These are phyloP conservation scores for Lepidochrysops patricia DNA, from an alignment of 2,888 invertebrate species.

Conservation along the genomic window DNA sequence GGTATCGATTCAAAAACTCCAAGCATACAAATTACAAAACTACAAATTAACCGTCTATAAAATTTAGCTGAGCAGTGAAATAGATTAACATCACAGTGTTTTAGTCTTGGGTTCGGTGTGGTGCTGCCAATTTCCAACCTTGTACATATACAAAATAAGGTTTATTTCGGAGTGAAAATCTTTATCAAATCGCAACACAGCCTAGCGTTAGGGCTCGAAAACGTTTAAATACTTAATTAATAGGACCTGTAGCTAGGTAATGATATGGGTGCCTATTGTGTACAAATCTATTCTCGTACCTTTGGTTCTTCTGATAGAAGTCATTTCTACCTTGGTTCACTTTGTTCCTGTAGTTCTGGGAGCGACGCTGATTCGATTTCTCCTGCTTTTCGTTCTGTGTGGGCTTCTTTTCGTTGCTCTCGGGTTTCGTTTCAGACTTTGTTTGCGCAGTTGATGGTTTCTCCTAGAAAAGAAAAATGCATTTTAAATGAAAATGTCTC, in stretches of 20 bases:
- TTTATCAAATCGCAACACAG: slow-evolving; percentile 15
- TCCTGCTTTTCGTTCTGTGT: slow-evolving; percentile 49
- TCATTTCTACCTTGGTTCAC: slow-evolving; percentile 43
- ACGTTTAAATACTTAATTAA: slow-evolving; percentile 40
- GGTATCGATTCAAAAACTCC: neutral
- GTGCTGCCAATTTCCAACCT: slow-evolving; percentile 24
- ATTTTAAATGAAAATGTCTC: too few species aligned
- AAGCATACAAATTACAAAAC: slow-evolving; percentile 14
- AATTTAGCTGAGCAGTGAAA: slow-evolving; percentile 20
- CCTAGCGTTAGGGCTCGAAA: slow-evolving; percentile 8
- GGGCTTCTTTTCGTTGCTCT: slow-evolving; percentile 29
- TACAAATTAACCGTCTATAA: slow-evolving; percentile 18
- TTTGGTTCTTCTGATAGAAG: slow-evolving; percentile 56
- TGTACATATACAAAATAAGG: slow-evolving; percentile 12
- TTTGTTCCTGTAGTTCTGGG: slow-evolving; percentile 54
- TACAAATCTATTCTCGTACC: slow-evolving; percentile 59
- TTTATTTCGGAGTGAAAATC: slow-evolving; percentile 23
- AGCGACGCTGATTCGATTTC: slow-evolving; percentile 36
- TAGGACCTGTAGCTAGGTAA: slow-evolving; percentile 65
- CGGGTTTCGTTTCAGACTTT: slow-evolving; percentile 21
- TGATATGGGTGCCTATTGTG: slow-evolving; percentile 58
- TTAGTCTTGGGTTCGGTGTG: slow-evolving; percentile 19
- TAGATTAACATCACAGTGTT: slow-evolving; percentile 22
- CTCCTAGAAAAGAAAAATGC: slow-evolving; percentile 41
- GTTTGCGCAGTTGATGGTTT: slow-evolving; percentile 33